Base-by-base conservation (phyloP, 2,888 invertebrate genomes). In the Eretmocerus hayati region DNA sequence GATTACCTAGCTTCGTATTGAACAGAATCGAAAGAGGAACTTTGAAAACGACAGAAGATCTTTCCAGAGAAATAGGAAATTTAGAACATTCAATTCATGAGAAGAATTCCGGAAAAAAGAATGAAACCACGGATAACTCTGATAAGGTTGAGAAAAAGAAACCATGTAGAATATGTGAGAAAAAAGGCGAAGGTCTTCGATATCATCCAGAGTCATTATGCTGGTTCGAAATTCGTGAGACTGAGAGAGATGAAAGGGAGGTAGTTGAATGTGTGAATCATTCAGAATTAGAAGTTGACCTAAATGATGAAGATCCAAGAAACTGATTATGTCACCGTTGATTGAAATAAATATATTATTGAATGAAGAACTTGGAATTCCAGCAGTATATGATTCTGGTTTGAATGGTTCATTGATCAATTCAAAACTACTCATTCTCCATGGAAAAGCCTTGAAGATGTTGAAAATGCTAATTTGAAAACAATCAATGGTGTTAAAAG, bases 51-150 rank as follows among this genome's bases (percentile, higher is more conserved):
- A 52, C 49, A 36, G 36, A 23, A 38, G 36, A 64, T 38, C 43
- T 65, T 26, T 62, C 56, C 39, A 64, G 62, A 56, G 60, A 64
- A 45, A 41, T 65, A 32, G 54, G 62, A 44, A 59, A 57, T 51
- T 53, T 60, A 13, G 61, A 66, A 59, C 59, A 64, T 36, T 18
- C 18, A 18, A 19, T 15, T 4, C 15, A 15, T 30, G 30, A 8
- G 13, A 30, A 30, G 8, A 8, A 30, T 9, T 13, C 13, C 8
- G 13, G 30, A 30, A 30, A 30, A 30, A 30, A 30, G 13, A 30
- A 8, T 30, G 8, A 30, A 8, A 9, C 30, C 13, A 13, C 8
- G 13, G 13, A 30, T 30, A 30, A 30, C 8, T 30, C 13, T 8
- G 13, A 30, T 8, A 30, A 30, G 30, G 30, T 30, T 30, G 30